Evolutionary conservation across 1,140 invertebrate genomes (phyloP).

Genomic region (Helicoverpa zea): DNA sequence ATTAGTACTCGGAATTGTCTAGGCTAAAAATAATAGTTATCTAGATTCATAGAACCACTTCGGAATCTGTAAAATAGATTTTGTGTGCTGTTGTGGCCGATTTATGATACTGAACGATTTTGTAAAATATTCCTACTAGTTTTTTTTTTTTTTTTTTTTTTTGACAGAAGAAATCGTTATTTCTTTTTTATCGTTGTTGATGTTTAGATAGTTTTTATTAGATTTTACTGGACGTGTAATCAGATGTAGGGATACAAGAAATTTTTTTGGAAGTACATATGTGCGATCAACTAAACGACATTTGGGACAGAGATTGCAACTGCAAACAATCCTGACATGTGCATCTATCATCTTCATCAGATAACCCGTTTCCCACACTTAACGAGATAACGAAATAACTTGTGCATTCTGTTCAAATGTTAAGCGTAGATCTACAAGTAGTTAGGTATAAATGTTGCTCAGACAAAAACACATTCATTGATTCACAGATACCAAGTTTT

Average conservation of each 20-base stretch:
- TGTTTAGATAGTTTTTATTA: no score
- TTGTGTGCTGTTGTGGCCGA: background rate
- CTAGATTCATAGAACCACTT: background rate
- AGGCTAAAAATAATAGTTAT: background rate
- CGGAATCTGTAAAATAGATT: background rate
- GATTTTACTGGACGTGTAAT: no score
- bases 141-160: no score
- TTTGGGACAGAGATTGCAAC: conserved; percentile 12
- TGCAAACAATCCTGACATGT: conserved; percentile 25
- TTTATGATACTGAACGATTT: no score
- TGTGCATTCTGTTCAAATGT: background rate
- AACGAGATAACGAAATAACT: conserved; percentile 17
- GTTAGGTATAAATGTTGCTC: no score
- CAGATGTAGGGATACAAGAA: no score
- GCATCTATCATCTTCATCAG: conserved; percentile 40
- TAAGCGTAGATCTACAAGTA: background rate
- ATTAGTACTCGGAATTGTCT: background rate
- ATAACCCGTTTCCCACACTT: conserved; percentile 39
- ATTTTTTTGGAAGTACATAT: no score
- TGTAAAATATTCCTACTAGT: no score
- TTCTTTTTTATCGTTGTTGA: no score
- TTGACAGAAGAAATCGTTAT: no score
- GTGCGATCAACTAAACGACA: background rate
- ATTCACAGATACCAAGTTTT: no score
- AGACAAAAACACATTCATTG: no score